Conservation (phyloP, 2,888 invertebrate genomes). For the Tanaodytes sp. region DNA sequence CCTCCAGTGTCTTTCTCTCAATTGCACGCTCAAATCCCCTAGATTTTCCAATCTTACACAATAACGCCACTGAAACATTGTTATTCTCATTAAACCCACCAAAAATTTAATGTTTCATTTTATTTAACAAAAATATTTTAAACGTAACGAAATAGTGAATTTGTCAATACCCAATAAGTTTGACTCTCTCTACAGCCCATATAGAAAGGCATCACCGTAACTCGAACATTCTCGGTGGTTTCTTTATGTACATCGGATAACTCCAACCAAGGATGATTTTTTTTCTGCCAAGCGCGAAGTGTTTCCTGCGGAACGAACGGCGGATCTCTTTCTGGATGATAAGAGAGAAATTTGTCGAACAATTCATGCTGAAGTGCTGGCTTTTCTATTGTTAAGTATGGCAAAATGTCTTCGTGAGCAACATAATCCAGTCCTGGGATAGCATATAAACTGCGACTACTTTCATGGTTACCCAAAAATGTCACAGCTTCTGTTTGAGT, state of each 20-base stretch:
- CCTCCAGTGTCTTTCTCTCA: constrained; percentile 97
- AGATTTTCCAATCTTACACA: constrained; percentile 97
- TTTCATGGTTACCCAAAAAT: constrained; percentile 96
- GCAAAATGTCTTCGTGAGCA: constrained; percentile 97
- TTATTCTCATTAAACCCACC: too few species aligned
- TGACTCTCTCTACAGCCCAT: constrained; percentile 96
- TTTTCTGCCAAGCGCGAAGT: constrained; percentile 94
- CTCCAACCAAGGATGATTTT: constrained; percentile 97
- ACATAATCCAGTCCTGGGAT: constrained; percentile 98
- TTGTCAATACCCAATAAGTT: constrained; percentile 87
- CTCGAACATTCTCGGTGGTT: constrained; percentile 95
- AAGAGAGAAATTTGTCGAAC: constrained; percentile 94
- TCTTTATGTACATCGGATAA: constrained; percentile 97
- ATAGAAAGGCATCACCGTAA: constrained; percentile 98
- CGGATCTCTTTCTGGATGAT: constrained; percentile 87
- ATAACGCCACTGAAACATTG: constrained; percentile 94
- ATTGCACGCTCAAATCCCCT: constrained; percentile 89
- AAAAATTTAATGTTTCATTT: too few species aligned
- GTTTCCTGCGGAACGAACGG: constrained; percentile 92
- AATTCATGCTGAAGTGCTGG: constrained; percentile 95
- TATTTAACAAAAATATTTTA: too few species aligned
- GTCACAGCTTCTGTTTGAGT: constrained; percentile 99
- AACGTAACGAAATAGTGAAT: too few species aligned
- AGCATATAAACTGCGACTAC: constrained; percentile 93
- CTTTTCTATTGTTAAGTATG: constrained; percentile 90